Conservation (phyloP, 2,797 vertebrate species). For the Spinus pinus region DNA sequence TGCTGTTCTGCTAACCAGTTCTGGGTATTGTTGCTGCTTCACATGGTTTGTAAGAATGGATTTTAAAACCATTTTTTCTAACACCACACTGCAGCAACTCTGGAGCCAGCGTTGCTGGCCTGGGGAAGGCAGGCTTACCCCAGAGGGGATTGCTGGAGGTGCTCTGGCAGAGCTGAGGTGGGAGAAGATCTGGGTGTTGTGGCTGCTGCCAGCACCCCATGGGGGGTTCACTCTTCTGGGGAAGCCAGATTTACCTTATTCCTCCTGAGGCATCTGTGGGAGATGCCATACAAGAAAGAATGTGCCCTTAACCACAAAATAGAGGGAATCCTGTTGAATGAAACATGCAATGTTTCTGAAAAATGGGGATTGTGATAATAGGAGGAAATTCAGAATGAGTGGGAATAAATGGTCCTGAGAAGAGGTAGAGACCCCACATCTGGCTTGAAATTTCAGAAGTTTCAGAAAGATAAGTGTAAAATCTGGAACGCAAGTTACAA, state of each 20-base stretch:
- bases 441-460: neutral
- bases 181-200: neutral
- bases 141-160: neutral
- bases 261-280: neutral
- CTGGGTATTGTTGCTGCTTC: neutral
- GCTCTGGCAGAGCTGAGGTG: neutral
- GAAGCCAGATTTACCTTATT: neutral
- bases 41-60: neutral
- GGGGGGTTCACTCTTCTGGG: neutral
- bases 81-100: neutral
- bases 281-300: neutral
- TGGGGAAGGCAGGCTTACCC: neutral
- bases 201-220: neutral
- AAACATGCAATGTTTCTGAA: accelerated
- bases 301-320: neutral
- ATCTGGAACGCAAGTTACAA: neutral
- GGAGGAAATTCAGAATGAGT: neutral
- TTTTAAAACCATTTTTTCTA: neutral
- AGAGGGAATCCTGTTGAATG: neutral
- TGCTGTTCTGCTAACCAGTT: neutral
- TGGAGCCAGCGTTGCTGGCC: accelerated
- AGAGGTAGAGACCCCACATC: neutral
- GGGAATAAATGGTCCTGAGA: neutral
- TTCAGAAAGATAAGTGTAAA: neutral
- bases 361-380: neutral